Percentiles rank a stretch among this genome's conserved stretches.
These are phyloP conservation scores for Eustalomyia histrio DNA, from an alignment of 2,888 invertebrate genomes.

Conservation along the genomic window DNA sequence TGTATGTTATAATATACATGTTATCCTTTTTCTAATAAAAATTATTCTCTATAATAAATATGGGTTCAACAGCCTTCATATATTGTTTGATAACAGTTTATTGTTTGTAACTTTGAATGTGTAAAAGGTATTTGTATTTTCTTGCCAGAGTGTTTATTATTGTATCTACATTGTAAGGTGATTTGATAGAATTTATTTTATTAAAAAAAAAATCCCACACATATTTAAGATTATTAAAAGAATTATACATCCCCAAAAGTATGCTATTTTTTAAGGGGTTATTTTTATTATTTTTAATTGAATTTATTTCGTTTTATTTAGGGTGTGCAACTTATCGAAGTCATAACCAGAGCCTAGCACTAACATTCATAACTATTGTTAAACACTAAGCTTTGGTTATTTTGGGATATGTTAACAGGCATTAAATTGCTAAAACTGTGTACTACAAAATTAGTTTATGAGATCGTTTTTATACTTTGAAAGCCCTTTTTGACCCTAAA, in stretches of 20 bases:
- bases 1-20: neutral
- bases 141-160: neutral
- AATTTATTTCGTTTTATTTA: too few relatives aligned
- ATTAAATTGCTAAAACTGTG: too few relatives aligned
- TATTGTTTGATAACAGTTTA: neutral
- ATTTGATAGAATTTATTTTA: neutral
- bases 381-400: too few relatives aligned
- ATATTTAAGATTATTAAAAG: neutral
- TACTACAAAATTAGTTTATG: too few relatives aligned
- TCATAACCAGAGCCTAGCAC: too few relatives aligned
- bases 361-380: too few relatives aligned
- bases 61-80: neutral
- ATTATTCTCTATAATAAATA: conserved; percentile 3
- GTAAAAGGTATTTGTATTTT: neutral
- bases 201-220: neutral
- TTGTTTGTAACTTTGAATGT: neutral
- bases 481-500: too few relatives aligned
- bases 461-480: too few relatives aligned
- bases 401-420: too few relatives aligned
- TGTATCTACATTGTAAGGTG: conserved; percentile 2
- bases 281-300: too few relatives aligned
- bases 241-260: neutral
- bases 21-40: neutral
- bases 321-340: too few relatives aligned
- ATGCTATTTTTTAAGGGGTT: neutral